A percentile compares a stretch with the other conserved stretches of the same genome.
Evolutionary conservation across 2,888 invertebrate genomes (phyloP).

Genomic region (Labia minor): DNA sequence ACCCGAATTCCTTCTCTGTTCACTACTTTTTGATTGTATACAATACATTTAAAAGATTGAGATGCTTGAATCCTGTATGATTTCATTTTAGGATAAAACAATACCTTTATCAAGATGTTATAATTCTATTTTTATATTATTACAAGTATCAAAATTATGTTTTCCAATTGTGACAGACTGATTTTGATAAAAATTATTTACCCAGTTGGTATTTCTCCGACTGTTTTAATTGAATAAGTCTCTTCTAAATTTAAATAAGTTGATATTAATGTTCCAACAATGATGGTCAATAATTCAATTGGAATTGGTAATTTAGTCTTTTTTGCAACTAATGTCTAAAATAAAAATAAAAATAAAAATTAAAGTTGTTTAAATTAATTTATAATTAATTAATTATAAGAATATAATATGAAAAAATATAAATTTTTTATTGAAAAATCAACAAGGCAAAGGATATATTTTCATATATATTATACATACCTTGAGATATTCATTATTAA

Average conservation of each 20-base stretch:
- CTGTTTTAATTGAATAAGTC: conserved; percentile 50
- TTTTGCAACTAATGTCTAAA: conserved; percentile 55
- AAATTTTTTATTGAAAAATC: not conserved
- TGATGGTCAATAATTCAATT: conserved; percentile 69
- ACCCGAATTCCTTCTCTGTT: too few species aligned
- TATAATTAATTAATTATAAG: too few species aligned
- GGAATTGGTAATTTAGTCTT: conserved; percentile 64
- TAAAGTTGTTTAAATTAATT: too few species aligned
- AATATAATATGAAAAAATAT: conserved; percentile 18
- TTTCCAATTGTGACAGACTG: too few species aligned
- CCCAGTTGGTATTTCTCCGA: conserved; percentile 76
- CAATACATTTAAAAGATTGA: too few species aligned
- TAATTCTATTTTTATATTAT: too few species aligned
- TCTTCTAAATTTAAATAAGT: conserved; percentile 46
- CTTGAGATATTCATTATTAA: not conserved
- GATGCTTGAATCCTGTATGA: too few species aligned
- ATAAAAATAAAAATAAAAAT: conserved; percentile 28
- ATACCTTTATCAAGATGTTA: too few species aligned
- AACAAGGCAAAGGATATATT: not conserved
- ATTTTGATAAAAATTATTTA: too few species aligned
- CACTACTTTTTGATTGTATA: too few species aligned
- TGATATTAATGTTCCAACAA: conserved; percentile 59
- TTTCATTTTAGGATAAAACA: too few species aligned
- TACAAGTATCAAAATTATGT: too few species aligned
- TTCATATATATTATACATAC: not conserved